Evolutionary conservation across 2,797 vertebrate genomes (phyloP).

Genomic region (Buceros bicornis): DNA sequence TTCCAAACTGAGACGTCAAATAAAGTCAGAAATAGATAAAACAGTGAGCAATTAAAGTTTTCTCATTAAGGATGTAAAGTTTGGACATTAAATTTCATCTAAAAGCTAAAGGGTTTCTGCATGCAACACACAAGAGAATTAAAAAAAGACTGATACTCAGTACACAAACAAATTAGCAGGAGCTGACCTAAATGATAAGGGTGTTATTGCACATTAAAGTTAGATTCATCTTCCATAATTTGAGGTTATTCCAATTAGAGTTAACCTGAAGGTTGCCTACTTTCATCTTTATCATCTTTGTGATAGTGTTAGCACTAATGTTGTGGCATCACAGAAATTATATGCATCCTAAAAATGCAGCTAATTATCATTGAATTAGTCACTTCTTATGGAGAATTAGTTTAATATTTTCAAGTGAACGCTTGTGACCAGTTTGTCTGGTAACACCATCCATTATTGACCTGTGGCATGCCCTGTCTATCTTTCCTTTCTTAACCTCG

Average conservation of each 20-base stretch:
- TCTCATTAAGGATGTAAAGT: not conserved
- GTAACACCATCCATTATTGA: slow-evolving; percentile 77
- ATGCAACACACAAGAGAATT: not conserved
- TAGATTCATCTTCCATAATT: slow-evolving; percentile 67
- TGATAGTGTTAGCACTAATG: slow-evolving; percentile 3
- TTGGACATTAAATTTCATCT: not conserved
- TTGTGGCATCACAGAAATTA: slow-evolving; percentile 34
- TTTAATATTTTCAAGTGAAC: slow-evolving; percentile 75
- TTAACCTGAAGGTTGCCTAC: slow-evolving; percentile 67
- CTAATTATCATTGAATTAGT: slow-evolving; percentile 56
- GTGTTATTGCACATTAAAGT: slow-evolving; percentile 66
- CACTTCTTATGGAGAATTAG: slow-evolving; percentile 62
- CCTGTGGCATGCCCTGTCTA: slow-evolving; percentile 77
- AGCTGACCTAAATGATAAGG: slow-evolving; percentile 69
- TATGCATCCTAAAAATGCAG: not conserved
- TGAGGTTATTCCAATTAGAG: slow-evolving; percentile 69
- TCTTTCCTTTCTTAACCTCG: slow-evolving; percentile 73
- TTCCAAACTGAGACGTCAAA: not conserved
- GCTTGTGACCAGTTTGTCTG: slow-evolving; percentile 76
- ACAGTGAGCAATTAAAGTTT: not conserved
- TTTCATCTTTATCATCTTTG: slow-evolving; percentile 56
- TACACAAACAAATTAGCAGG: slow-evolving; percentile 70
- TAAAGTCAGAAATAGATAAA: not conserved
- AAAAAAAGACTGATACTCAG: slow-evolving; percentile 37
- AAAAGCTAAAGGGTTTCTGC: not conserved